A percentile compares a stretch with the other conserved stretches of the same genome.
Evolutionary conservation across 1,140 invertebrate genomes (phyloP).

Genomic region (Oryctes rhinoceros): DNA sequence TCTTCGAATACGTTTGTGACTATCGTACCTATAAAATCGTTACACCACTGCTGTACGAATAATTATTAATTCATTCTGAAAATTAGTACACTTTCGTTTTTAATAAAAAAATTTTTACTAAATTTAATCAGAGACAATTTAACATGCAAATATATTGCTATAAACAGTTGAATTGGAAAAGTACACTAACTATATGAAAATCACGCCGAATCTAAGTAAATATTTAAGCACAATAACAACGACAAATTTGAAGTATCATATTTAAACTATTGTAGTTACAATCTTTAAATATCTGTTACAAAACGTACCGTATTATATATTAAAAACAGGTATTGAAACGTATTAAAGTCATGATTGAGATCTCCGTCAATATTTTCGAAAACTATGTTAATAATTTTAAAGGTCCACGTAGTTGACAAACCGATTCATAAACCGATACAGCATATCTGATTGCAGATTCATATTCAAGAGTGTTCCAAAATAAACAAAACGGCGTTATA

Average conservation of each 20-base stretch:
- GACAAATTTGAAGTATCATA: background rate
- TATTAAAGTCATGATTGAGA: background rate
- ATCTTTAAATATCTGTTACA: background rate
- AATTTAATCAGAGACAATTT: no score
- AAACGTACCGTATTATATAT: background rate
- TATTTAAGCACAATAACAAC: background rate
- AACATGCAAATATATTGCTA: no score
- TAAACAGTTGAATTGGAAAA: no score
- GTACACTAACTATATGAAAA: no score
- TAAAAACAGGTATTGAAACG: background rate
- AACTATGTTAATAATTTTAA: background rate
- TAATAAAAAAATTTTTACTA: no score
- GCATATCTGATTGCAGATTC: background rate
- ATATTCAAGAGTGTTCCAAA: constrained; percentile 9
- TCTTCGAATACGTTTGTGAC: background rate
- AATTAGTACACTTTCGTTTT: background rate
- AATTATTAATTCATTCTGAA: no score
- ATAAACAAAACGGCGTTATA: constrained; percentile 6
- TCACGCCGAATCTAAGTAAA: background rate
- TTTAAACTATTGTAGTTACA: background rate
- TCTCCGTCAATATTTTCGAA: background rate
- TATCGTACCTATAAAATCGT: background rate
- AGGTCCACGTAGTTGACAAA: constrained; percentile 14
- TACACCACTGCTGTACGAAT: background rate
- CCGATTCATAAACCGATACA: background rate